A percentile compares a stretch with the other conserved stretches of the same genome.
These are phyloP conservation scores for Strigamia crassipes DNA, from an alignment of 2,888 invertebrate genomes.

Conservation along the genomic window DNA sequence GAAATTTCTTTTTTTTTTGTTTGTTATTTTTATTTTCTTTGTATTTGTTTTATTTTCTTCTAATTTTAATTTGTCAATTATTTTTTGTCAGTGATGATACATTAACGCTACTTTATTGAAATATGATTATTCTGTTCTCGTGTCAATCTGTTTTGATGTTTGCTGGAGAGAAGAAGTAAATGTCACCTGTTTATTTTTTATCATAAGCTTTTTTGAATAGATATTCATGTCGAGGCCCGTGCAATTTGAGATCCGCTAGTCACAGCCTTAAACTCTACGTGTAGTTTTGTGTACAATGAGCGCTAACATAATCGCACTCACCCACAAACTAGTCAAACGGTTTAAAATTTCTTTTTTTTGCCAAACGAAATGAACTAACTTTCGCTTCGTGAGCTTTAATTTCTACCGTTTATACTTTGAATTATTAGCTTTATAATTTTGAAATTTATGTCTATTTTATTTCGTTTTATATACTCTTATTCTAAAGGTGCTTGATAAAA, in stretches of 20 bases:
- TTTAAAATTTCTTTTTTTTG: neutral
- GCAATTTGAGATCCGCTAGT: slow-evolving; percentile 21
- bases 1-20: neutral
- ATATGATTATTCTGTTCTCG: neutral
- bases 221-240: slow-evolving; percentile 3
- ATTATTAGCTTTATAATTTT: neutral
- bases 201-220: neutral
- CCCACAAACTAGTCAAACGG: slow-evolving; percentile 41
- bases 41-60: neutral
- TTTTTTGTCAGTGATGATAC: neutral
- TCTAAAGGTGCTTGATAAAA: slow-evolving; percentile 10
- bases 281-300: slow-evolving; percentile 15
- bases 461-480: neutral
- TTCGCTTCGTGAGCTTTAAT: neutral
- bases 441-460: neutral
- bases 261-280: slow-evolving; percentile 10
- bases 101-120: neutral
- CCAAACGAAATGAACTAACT: neutral
- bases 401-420: neutral
- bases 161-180: slow-evolving; percentile 19
- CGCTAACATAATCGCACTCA: slow-evolving; percentile 5
- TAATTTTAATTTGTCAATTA: neutral
- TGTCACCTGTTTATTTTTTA: slow-evolving; percentile 12
- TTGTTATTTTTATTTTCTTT: neutral
- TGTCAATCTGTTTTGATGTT: neutral